These are phyloP conservation scores for Acleris emargana DNA, from an alignment of 2,888 invertebrate species.

Conservation along the genomic window DNA sequence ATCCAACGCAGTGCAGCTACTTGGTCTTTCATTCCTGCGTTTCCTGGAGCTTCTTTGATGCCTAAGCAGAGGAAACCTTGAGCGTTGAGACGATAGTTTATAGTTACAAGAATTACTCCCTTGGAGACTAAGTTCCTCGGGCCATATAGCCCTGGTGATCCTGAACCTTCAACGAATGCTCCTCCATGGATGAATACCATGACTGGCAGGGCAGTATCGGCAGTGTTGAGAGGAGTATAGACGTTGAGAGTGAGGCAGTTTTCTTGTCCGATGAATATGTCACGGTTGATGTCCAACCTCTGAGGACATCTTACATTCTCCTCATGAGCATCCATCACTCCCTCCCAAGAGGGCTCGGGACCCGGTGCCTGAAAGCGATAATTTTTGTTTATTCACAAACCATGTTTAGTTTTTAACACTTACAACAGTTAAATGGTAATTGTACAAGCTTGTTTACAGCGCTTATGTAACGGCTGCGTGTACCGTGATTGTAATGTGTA, in stretches of 20 bases:
- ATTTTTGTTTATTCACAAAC: not conserved
- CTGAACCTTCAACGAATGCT: slow-evolving; percentile 65
- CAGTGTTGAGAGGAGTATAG: slow-evolving; percentile 56
- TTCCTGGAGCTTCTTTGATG: slow-evolving; percentile 69
- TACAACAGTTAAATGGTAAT: too few species aligned
- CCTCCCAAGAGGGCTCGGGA: slow-evolving; percentile 64
- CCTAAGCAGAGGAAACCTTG: slow-evolving; percentile 67
- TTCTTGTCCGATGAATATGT: slow-evolving; percentile 50
- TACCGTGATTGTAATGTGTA: too few species aligned
- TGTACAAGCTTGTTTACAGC: too few species aligned
- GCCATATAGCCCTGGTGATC: slow-evolving; percentile 56
- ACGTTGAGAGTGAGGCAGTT: slow-evolving; percentile 68
- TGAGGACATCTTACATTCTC: slow-evolving; percentile 67
- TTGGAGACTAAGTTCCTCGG: slow-evolving; percentile 63
- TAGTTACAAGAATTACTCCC: slow-evolving; percentile 63
- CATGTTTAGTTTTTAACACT: too few species aligned
- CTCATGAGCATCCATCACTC: slow-evolving; percentile 61
- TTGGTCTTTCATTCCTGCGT: slow-evolving; percentile 69
- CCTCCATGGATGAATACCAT: slow-evolving; percentile 76
- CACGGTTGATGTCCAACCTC: slow-evolving; percentile 41
- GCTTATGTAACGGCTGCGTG: too few species aligned
- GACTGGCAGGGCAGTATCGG: slow-evolving; percentile 56
- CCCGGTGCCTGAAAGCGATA: slow-evolving; percentile 45
- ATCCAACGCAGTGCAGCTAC: slow-evolving; percentile 69
- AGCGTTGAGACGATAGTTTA: slow-evolving; percentile 70